Evolutionary conservation across 2,113 vertebrate species (phyloP).

Genomic region (Bubo bubo): DNA sequence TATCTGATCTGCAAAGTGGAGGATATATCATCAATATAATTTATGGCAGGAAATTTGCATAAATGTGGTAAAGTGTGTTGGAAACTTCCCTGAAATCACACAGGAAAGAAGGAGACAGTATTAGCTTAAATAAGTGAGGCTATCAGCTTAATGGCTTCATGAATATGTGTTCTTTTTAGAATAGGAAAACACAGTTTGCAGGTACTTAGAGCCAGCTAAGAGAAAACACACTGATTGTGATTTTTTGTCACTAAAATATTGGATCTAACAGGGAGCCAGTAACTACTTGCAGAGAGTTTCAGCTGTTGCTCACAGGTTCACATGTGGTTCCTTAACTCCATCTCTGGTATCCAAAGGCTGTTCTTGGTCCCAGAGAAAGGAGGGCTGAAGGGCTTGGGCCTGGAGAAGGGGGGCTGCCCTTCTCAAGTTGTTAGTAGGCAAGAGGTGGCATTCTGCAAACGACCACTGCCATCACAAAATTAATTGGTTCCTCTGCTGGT

Average conservation of each 20-base stretch:
- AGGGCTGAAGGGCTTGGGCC: neutral
- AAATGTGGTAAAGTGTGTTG: neutral
- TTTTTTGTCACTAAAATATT: neutral
- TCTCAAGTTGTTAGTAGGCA: neutral
- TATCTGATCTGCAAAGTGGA: slow-evolving; percentile 16
- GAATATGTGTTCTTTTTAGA: neutral
- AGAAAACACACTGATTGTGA: neutral
- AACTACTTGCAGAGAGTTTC: neutral
- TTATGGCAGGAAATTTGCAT: slow-evolving; percentile 7
- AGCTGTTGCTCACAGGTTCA: neutral
- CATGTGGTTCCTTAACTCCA: neutral
- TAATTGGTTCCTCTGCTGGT: neutral
- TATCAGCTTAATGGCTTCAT: neutral
- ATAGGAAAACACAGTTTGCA: neutral
- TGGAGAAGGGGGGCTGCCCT: neutral
- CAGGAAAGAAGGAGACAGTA: neutral
- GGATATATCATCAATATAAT: neutral
- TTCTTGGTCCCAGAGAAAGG: neutral
- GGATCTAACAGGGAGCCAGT: neutral
- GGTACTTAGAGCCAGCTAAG: neutral
- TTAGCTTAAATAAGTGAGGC: neutral
- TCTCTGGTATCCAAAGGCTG: neutral
- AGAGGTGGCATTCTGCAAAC: neutral
- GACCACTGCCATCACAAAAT: neutral
- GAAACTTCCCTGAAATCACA: neutral